These are phyloP conservation scores for Drosophila watanabei DNA, from an alignment of 1,140 invertebrate species.

Conservation along the genomic window DNA sequence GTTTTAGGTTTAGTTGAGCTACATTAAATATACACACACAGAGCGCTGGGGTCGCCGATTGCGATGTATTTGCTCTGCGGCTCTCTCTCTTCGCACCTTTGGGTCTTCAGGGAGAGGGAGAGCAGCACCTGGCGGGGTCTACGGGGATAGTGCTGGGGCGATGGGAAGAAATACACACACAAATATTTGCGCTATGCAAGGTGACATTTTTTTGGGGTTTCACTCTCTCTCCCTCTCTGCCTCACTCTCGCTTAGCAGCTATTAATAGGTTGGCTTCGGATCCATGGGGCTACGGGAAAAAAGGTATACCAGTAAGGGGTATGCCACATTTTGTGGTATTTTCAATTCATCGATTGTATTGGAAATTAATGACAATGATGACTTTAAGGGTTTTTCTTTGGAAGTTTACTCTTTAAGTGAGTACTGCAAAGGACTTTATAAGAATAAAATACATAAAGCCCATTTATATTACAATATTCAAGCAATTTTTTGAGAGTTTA, in stretches of 20 bases:
- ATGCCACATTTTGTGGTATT: not conserved
- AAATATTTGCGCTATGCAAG: constrained; percentile 66
- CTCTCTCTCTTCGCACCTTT: constrained; percentile 65
- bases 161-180: constrained; percentile 38
- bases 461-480: too few species aligned
- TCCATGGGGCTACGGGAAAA: not conserved
- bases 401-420: not conserved
- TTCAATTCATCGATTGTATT: not conserved
- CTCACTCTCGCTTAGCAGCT: constrained; percentile 11
- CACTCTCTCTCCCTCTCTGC: not conserved
- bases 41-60: constrained; percentile 15
- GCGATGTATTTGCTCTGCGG: constrained; percentile 60
- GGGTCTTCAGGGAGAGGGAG: constrained; percentile 15
- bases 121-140: constrained; percentile 38
- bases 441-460: too few species aligned
- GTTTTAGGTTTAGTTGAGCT: constrained; percentile 59
- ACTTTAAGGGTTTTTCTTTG: not conserved
- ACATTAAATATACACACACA: constrained; percentile 71
- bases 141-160: constrained; percentile 8
- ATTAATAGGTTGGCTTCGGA: constrained; percentile 31
- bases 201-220: constrained; percentile 52
- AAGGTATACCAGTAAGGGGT: not conserved
- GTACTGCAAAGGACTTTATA: too few species aligned
- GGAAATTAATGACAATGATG: not conserved
- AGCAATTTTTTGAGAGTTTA: too few species aligned